phyloP scores from a whole-genome alignment of 1,140 invertebrate species.

The Meloidogyne chitwoodi region DNA sequence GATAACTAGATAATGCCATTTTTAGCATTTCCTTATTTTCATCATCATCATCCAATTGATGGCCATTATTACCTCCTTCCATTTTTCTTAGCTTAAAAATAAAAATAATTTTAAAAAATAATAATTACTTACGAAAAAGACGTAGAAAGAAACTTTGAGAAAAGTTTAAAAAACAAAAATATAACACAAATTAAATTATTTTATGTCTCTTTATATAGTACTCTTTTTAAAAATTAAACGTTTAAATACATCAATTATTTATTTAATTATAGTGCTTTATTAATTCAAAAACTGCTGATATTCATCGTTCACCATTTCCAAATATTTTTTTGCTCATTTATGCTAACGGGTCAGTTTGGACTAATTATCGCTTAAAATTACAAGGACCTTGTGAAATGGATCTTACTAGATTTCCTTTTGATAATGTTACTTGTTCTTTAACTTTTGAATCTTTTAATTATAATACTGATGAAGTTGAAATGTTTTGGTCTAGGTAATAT shows the following conservation, averaged over 20 bases:
- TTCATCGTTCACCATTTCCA: constrained; percentile 55
- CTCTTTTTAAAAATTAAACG: neutral
- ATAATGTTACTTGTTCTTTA: constrained; percentile 58
- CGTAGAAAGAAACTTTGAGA: too few relatives aligned
- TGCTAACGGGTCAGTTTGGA: constrained; percentile 59
- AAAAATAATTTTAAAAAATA: neutral
- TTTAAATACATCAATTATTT: too few relatives aligned
- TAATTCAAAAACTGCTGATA: constrained; percentile 59
- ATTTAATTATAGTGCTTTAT: constrained; percentile 59
- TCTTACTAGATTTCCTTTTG: constrained; percentile 52
- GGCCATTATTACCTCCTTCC: neutral
- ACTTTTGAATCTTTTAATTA: constrained; percentile 60
- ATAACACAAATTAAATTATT: too few relatives aligned
- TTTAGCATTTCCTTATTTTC: neutral
- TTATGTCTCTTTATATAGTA: neutral
- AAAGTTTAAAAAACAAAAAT: too few relatives aligned
- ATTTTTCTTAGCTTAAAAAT: neutral
- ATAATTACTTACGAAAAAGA: neutral
- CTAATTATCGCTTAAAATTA: constrained; percentile 58
- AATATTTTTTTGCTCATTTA: constrained; percentile 60
- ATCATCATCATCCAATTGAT: neutral
- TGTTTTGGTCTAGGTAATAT: constrained; percentile 2
- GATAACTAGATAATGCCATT: neutral
- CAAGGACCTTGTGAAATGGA: constrained; percentile 55
- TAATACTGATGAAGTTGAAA: constrained; percentile 56